Percentiles rank a stretch among this genome's conserved stretches.
These are phyloP conservation scores for Macrophya annulata DNA, from an alignment of 2,888 invertebrate genomes.

Conservation along the genomic window DNA sequence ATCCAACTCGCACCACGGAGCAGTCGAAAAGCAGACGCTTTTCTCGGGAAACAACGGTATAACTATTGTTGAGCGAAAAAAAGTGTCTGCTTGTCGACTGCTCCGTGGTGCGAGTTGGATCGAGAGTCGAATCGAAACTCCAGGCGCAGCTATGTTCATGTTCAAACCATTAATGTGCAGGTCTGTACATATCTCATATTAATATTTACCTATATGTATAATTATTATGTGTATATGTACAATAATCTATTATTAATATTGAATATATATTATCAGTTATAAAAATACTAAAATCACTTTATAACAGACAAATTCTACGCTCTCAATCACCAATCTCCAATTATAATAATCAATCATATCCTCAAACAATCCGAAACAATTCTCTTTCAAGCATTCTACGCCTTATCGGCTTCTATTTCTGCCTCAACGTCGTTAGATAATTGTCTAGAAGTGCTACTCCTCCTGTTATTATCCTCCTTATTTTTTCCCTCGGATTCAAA, in stretches of 20 bases:
- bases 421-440: background rate
- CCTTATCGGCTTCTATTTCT: background rate
- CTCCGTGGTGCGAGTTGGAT: too few relatives aligned
- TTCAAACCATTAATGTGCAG: too few relatives aligned
- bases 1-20: too few relatives aligned
- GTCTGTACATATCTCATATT: background rate
- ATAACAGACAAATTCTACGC: background rate
- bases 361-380: too few relatives aligned
- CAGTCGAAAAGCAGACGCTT: too few relatives aligned
- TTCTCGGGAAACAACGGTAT: too few relatives aligned
- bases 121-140: too few relatives aligned
- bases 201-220: background rate
- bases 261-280: constrained; percentile 28
- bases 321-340: background rate
- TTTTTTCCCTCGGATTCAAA: background rate
- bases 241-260: background rate
- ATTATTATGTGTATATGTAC: background rate
- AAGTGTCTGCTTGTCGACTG: too few relatives aligned
- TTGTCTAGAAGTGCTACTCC: background rate
- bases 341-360: too few relatives aligned
- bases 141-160: too few relatives aligned
- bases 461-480: background rate
- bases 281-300: constrained; percentile 24
- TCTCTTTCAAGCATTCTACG: background rate
- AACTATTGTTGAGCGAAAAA: too few relatives aligned